A percentile compares a stretch with the other conserved stretches of the same genome.
Evolutionary conservation across 2,888 invertebrate species (phyloP).

Genomic region (Ophion obscuratus): DNA sequence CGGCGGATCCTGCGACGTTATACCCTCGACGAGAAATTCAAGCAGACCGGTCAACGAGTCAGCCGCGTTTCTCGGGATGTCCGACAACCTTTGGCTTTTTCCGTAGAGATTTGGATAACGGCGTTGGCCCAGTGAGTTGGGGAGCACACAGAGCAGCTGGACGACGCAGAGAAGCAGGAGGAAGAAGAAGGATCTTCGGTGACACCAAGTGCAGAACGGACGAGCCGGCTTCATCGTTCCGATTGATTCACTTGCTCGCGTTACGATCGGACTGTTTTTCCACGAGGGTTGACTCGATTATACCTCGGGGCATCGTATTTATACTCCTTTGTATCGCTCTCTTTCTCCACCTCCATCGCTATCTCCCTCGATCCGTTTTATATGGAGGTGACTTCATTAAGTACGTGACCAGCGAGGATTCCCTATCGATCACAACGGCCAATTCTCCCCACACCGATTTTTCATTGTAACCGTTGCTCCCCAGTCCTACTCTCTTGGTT

Average conservation of each 20-base stretch:
- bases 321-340: constrained; percentile 44
- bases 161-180: background rate
- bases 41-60: constrained; percentile 76
- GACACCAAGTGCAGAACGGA: background rate
- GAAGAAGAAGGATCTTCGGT: background rate
- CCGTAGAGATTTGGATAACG: constrained; percentile 36
- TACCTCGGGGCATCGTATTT: constrained; percentile 50
- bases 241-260: background rate
- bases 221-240: background rate
- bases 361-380: constrained; percentile 24
- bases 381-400: constrained; percentile 51
- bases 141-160: background rate
- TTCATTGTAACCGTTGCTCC: constrained; percentile 5
- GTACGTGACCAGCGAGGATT: constrained; percentile 43
- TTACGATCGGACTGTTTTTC: constrained; percentile 32
- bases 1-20: constrained; percentile 85
- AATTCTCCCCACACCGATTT: constrained; percentile 12
- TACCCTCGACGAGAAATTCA: constrained; percentile 86
- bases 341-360: constrained; percentile 34
- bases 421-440: constrained; percentile 25
- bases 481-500: background rate
- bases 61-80: background rate
- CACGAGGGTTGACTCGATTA: constrained; percentile 43
- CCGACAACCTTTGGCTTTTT: background rate
- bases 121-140: background rate